Evolutionary conservation across 1,140 invertebrate species (phyloP), one percentile per base, ranked within the genome.

Genomic region (Conus betulinus): DNA sequence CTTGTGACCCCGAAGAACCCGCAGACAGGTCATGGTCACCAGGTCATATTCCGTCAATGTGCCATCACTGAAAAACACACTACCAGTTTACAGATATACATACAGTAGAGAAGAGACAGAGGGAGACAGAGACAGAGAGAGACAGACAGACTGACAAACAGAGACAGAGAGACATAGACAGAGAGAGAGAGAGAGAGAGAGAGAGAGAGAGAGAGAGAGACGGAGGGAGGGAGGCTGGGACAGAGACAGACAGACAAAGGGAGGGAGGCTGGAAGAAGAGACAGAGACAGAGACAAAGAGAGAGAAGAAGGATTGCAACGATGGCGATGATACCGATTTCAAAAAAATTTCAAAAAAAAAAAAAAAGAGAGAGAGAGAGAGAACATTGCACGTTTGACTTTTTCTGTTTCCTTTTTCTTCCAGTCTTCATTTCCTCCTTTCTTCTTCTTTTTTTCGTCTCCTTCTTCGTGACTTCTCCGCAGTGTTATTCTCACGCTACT

Each of bases 41-140:
- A 94, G 89, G 85, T 94, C 93, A 94, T 94, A 94, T 85, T 94
- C 94, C 55, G 93, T 89, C 39, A 94, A 89, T 6, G 90, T 92
- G 67, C 87, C 86, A 90, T 94, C 94, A 88, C 94, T 94, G 90
- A 74, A 87, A 84, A 17, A 63, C 57, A 84, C 23, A 60, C 78
- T 11, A 1, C 3, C 39, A 39, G 39, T 39, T 39, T 39, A 39
- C 39, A 39, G 39, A n/a, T 27, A 27, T 39, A 5, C 27, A 51
- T 27, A 51, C 13, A 81, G 74, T 76, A 17, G 57, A n/a, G n/a
- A n/a, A 63, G 0, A 63, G 60, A 63, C 1, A 63, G 60, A 63
- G 60, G 4, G 60, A 63, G 60, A 63, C 11, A 63, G 60, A 63
- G 60, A 63, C 11, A 63, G 60, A 63, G 60, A 63, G 60, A 76